These are phyloP conservation scores for Pseudolaguvia tuberculata DNA, from an alignment of 2,113 vertebrate genomes.

Conservation along the genomic window DNA sequence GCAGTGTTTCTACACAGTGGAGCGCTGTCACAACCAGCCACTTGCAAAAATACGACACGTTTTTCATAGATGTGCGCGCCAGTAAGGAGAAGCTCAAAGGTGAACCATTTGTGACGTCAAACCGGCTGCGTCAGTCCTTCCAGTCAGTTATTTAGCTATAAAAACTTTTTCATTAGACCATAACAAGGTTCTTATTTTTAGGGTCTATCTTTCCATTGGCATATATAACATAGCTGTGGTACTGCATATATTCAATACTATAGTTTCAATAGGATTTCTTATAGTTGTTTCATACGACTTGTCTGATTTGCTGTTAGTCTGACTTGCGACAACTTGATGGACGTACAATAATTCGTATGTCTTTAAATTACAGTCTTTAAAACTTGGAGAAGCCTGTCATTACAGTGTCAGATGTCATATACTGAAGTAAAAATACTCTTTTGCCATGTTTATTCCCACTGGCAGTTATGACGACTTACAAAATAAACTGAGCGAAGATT, in stretches of 20 bases:
- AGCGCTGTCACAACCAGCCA: slow-evolving; percentile 47
- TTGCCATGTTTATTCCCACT: slow-evolving; percentile 41
- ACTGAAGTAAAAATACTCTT: slow-evolving; percentile 44
- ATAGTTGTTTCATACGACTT: background rate
- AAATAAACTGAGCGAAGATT: slow-evolving; percentile 29
- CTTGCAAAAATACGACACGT: slow-evolving; percentile 46
- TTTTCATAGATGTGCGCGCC: slow-evolving; percentile 48
- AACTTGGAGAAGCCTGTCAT: slow-evolving; percentile 45
- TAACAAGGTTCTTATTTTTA: slow-evolving; percentile 3
- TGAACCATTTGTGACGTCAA: slow-evolving; percentile 42
- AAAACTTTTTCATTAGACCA: slow-evolving; percentile 6
- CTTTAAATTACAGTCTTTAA: slow-evolving; percentile 42
- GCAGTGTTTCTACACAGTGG: slow-evolving; percentile 46
- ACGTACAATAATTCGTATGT: slow-evolving; percentile 39
- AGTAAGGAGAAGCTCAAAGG: slow-evolving; percentile 40
- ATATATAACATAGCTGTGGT: slow-evolving; percentile 3
- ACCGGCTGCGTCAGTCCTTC: slow-evolving; percentile 37
- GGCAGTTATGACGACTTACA: slow-evolving; percentile 35
- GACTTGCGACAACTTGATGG: slow-evolving; percentile 22
- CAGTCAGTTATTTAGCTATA: slow-evolving; percentile 26
- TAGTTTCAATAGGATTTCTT: background rate
- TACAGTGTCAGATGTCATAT: slow-evolving; percentile 49
- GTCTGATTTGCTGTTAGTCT: slow-evolving; percentile 11
- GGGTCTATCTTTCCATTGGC: slow-evolving; percentile 11
- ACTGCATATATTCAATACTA: background rate